Base-by-base conservation (phyloP, 2,888 invertebrate genomes). In the Dasysyrphus tricinctus region DNA sequence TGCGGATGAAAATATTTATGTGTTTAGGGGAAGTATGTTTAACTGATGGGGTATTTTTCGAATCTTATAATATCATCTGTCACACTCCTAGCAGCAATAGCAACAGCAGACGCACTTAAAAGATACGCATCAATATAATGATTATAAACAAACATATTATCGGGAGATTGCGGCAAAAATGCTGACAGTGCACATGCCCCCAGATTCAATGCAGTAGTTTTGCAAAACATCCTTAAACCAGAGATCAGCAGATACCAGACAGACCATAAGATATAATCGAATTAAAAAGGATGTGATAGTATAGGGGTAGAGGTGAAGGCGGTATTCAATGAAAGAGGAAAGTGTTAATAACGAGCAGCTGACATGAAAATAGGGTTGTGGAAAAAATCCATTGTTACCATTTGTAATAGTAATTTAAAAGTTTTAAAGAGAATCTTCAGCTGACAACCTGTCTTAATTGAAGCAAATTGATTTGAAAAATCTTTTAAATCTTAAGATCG, bases 181-280 rank as follows among this genome's bases (percentile, higher is more conserved):
- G 77, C 67, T 77, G 59, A 81, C 72, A 59, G 34, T 47, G 81
- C 81, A 72, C 81, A 77, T 72, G 77, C 57, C 72, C 57, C 44
- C 32, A 34, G n/a, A 24, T 16, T 59, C 65, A 77, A 77, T 77
- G 77, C 81, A 70, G 81, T 72, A 57, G 57, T 72, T 39, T n/a
- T 54, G 49, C 49, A 63, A n/a, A 44, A 70, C 70, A 65, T 8
- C 16, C 47, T 16, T 3, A 67, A 47, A 9, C 42, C 42, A 49
- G 16, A 12, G 9, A 54, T 49, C 19, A 12, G 39, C n/a, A n/a
- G n/a, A n/a, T n/a, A 81, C 32, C 7, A 32, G 32, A 5, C 32
- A 32, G 32, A 12, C 44, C 44, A 24, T 24, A 24, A 47, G 81
- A 81, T 65, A 81, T 77, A 81, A 76, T 76, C 16, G 19, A 81